Percentiles rank a stretch among this genome's conserved stretches.
phyloP scores from a whole-genome alignment of 2,888 invertebrate genomes.

The Tubulanus polymorphus region DNA sequence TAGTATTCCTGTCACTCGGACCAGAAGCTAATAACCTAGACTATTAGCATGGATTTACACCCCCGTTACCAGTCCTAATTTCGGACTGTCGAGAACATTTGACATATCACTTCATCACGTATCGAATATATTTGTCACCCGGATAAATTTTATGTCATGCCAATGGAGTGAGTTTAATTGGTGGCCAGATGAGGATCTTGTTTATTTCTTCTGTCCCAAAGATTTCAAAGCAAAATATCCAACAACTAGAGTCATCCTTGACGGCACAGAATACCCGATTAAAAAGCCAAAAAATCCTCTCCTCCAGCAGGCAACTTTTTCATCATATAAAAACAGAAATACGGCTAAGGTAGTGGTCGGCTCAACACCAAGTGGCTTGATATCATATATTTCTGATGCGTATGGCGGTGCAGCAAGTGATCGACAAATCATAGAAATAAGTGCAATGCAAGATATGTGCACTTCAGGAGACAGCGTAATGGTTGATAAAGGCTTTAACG shows the following conservation, averaged over 20 bases:
- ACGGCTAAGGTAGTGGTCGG: slow-evolving; percentile 25
- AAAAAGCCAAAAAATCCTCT: slow-evolving; percentile 21
- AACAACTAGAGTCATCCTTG: slow-evolving; percentile 23
- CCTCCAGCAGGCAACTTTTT: slow-evolving; percentile 25
- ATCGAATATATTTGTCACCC: slow-evolving; percentile 20
- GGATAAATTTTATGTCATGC: slow-evolving; percentile 21
- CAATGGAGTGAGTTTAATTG: slow-evolving; percentile 21
- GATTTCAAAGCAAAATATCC: slow-evolving; percentile 24
- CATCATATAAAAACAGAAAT: slow-evolving; percentile 28
- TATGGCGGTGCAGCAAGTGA: slow-evolving; percentile 32
- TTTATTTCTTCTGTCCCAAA: slow-evolving; percentile 17
- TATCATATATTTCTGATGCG: slow-evolving; percentile 21
- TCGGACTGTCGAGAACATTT: slow-evolving; percentile 14
- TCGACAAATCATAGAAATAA: slow-evolving; percentile 10
- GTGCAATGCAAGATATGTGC: slow-evolving; percentile 10
- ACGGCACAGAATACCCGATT: slow-evolving; percentile 28
- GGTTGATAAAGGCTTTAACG: slow-evolving; percentile 21
- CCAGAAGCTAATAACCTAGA: background rate
- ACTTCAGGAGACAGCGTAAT: slow-evolving; percentile 22
- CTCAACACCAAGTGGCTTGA: slow-evolving; percentile 23
- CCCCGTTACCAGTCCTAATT: slow-evolving; percentile 2
- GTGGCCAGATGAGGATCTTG: slow-evolving; percentile 21
- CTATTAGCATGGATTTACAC: background rate
- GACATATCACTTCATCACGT: slow-evolving; percentile 15
- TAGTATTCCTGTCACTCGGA: background rate